Base-by-base conservation (phyloP, 2,888 invertebrate species). In the Tiphia femorata region DNA sequence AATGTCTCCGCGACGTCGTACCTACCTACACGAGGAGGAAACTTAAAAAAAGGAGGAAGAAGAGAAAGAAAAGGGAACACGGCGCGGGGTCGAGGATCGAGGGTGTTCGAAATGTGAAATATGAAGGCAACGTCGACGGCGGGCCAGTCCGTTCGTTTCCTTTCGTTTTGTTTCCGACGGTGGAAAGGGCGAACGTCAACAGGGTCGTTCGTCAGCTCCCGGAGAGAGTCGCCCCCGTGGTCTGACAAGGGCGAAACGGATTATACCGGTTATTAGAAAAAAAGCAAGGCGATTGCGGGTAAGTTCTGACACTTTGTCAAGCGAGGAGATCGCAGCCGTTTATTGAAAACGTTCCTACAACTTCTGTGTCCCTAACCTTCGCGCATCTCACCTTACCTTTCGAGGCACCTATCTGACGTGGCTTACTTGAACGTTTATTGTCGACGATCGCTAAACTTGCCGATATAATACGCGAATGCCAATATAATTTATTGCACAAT, bases 121-220 rank as follows among this genome's bases (percentile, higher is more conserved):
- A 74, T 78, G 77, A 70, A 69, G 59, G 75, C 65, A 58, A 62
- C 62, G 43, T 56, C 37, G 64, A 58, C 47, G 53, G 53, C n/a
- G 62, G 47, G 61, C 49, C 51, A 62, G 46, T 67, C 50, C 55
- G 62, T 51, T 58, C 64, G 63, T 63, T 58, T 53, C 58, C 51
- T 63, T 59, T 75, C 73, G 77, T 78, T 79, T 79, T 77, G 75
- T 75, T 73, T 70, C 68, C 63, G 72, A 25, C 52, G 58, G 33
- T 57, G 67, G 60, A 62, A 56, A 75, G 77, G 76, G 79, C 70
- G 70, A 75, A 77, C 76, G 78, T 79, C 79, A 78, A 77, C 79
- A 75, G 76, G 73, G 72, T 79, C 79, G 78, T 79, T 76, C 79
- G 79, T 79, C 79, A 79, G 73, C 71, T 70, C 53, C 62, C 38